Evolutionary conservation across 2,113 vertebrate species (phyloP), one percentile per base, ranked within the genome.

Genomic region (Python bivittatus): DNA sequence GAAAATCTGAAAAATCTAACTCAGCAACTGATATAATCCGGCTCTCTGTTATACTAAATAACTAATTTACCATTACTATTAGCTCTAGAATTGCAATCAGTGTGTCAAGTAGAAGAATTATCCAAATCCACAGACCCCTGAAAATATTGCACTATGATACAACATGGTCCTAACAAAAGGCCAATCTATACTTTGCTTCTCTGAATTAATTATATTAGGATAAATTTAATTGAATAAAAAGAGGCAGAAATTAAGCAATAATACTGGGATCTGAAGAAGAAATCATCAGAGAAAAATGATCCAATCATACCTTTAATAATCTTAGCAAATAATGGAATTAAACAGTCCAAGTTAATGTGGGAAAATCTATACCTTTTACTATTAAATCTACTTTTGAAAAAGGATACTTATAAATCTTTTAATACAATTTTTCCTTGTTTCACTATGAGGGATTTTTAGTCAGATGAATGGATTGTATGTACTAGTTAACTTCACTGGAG

Each of bases 401-500:
- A 86, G 94, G 64, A 92, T 90, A 88, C 94, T 54, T 88, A 90
- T 92, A 96, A 95, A 90, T 94, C 86, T 93, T 96, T 93, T 91
- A 90, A 90, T 33, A 61, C 92, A 95, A 96, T 96, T 97, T 97
- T 96, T 97, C 97, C 96, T 97, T 97, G 95, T 98, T 97, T 97
- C 96, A 95, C 96, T 96, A 92, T 95, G 97, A 95, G 89, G 93
- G 38, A 90, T 95, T 97, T 97, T 97, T 98, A 97, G 97, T 97
- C 98, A 97, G 97, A 96, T 95, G 97, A 97, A 97, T 98, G 97
- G 98, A 97, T 97, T 97, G 97, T 97, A 97, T 98, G 97, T 98
- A 97, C 97, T 98, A 98, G 98, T 98, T 98, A 98, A 98, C 97
- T 98, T 98, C 97, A 97, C 98, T 96, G 96, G 97, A 98, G 98